Evolutionary conservation across 2,888 invertebrate genomes (phyloP), one percentile per base, ranked within the genome.

Genomic region (Diarsia rubi): DNA sequence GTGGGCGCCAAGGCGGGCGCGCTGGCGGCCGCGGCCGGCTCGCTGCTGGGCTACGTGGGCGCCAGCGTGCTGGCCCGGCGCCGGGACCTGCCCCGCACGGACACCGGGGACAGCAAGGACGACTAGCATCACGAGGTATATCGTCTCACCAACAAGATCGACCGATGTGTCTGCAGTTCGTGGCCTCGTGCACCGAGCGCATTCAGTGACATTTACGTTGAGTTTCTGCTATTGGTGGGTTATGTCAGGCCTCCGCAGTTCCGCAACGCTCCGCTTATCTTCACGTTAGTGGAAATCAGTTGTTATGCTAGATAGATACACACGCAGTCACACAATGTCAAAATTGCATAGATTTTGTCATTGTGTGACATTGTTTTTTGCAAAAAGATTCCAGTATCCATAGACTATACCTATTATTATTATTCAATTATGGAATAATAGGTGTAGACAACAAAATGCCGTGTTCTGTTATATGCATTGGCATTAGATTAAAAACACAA

Each of bases 1-100:
- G 88, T 92, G 83, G 95, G 95, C 67, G 93, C 91, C 78, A 93
- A 94, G 88, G 93, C 91, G 72, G 94, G 93, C 66, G 93, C 92
- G 59, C 91, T 92, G 52, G 92, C 92, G 8, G 90, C 91, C 54
- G 90, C 92, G 24, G 93, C 93, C 16, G 94, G 94, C 81, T 92
- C 93, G 60, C 85, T 91, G 86, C 87, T 92, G 37, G 94, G 94
- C 24, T 90, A 86, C 88, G 6, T 76, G 42, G 92, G 88, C 47
- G 92, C 88, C 67, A 80, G 87, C 12, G 6, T 86, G 79, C 78
- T 90, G 49, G 84, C 86, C 16, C 73, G 76, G 14, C 73, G 70
- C 47, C 78, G 37, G 12, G 44, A 14, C 14, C 3, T 19, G 19
- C n/a, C 42, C 65, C 60, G 1, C 24, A 57, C 49, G 64, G 24